phyloP scores from a whole-genome alignment of 2,797 vertebrate genomes.

The Tokudaia tokunoshimensis region DNA sequence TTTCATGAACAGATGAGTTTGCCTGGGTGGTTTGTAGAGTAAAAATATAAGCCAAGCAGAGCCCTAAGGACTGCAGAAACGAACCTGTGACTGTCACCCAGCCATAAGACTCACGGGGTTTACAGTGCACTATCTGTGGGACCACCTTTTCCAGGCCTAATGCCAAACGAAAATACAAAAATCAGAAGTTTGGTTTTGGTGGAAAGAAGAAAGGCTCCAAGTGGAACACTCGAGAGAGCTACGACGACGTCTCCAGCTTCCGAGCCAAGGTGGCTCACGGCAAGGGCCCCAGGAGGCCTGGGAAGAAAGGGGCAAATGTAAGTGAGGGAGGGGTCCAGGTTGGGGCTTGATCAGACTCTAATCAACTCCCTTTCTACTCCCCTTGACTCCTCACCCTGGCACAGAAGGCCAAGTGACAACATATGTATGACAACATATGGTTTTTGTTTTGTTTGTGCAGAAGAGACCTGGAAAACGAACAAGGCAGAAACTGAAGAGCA shows the following conservation, averaged over 20 bases:
- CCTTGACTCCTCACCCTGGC: neutral
- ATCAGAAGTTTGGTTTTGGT: conserved; percentile 97
- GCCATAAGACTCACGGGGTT: neutral
- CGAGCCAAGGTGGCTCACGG: conserved; percentile 92
- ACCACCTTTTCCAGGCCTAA: conserved; percentile 89
- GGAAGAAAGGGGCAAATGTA: conserved; percentile 92
- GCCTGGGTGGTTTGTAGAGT: neutral
- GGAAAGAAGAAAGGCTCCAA: conserved; percentile 97
- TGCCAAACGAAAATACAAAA: conserved; percentile 95
- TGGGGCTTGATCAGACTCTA: neutral
- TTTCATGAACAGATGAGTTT: neutral
- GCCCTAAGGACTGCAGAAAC: neutral
- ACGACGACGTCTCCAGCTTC: conserved; percentile 95
- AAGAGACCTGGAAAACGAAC: conserved; percentile 96
- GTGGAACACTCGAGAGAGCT: conserved; percentile 97
- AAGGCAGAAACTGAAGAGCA: conserved; percentile 94
- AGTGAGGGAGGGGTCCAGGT: conserved; percentile 75
- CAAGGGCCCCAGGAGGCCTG: conserved; percentile 87
- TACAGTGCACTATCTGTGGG: neutral
- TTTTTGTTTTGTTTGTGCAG: conserved; percentile 85
- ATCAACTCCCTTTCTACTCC: neutral
- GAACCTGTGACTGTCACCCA: neutral
- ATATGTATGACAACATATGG: neutral
- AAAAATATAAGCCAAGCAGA: neutral
- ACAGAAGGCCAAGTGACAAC: neutral